phyloP scores from a whole-genome alignment of 2,113 vertebrate species.

The Dipodomys merriami region DNA sequence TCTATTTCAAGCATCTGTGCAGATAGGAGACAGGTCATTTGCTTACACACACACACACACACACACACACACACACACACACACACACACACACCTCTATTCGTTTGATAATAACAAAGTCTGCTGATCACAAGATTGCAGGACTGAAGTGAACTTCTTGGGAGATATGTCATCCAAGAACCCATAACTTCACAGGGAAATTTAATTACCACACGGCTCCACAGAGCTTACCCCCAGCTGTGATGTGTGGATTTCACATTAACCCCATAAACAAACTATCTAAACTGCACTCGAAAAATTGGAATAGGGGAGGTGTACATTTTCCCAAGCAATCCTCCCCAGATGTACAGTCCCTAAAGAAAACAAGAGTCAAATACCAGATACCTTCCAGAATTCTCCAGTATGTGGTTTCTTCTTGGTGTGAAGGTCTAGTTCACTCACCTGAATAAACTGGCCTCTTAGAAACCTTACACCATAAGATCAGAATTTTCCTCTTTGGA shows the following conservation, averaged over 20 bases:
- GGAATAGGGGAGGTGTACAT: not conserved
- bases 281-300: constrained; percentile 35
- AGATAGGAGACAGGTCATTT: constrained; percentile 27
- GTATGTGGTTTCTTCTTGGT: not conserved
- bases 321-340: constrained; percentile 26
- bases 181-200: constrained; percentile 56
- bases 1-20: constrained; percentile 54
- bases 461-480: not conserved
- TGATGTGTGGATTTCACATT: constrained; percentile 52
- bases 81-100: not conserved
- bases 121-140: constrained; percentile 64
- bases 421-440: constrained; percentile 38
- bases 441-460: constrained; percentile 60
- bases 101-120: constrained; percentile 67
- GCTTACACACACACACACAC: constrained; percentile 20
- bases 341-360: constrained; percentile 17
- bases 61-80: not conserved
- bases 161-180: constrained; percentile 45
- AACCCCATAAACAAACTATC: constrained; percentile 63
- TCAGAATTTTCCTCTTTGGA: constrained; percentile 56
- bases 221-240: constrained; percentile 4
- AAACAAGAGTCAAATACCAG: constrained; percentile 47
- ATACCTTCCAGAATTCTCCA: not conserved
- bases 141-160: constrained; percentile 58
- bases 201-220: constrained; percentile 58